Conservation (phyloP, 53 echinoderm and acorn worm genomes). For the Antedon mediterranea region DNA sequence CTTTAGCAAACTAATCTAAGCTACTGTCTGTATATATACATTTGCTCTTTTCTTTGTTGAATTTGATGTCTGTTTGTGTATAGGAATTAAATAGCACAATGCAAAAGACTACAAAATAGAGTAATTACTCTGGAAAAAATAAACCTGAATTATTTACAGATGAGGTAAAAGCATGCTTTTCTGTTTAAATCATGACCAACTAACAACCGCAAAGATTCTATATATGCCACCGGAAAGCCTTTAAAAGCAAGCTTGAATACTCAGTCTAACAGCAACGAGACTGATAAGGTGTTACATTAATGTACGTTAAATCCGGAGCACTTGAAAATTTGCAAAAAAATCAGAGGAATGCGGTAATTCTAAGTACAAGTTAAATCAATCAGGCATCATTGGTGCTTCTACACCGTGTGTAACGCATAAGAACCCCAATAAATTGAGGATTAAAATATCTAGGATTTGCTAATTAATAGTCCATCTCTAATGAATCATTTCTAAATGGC, state of each 20-base stretch:
- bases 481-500: neutral
- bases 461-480: neutral
- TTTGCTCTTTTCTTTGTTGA: neutral
- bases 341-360: neutral
- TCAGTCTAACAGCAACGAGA: neutral
- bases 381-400: neutral
- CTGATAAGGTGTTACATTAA: neutral
- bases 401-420: neutral
- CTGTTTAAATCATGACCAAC: neutral
- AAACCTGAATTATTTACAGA: neutral
- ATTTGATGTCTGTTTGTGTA: neutral
- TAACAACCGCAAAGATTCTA: neutral
- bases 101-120: neutral
- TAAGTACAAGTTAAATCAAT: neutral
- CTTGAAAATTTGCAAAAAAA: neutral
- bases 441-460: neutral
- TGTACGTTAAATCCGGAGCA: neutral
- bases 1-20: neutral
- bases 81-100: neutral
- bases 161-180: neutral
- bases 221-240: neutral
- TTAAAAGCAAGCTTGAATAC: neutral
- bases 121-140: neutral
- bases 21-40: neutral
- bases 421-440: neutral